Percentiles rank a stretch among this genome's conserved stretches.
phyloP scores from a whole-genome alignment of 2,113 vertebrate genomes.

The Athene noctua region DNA sequence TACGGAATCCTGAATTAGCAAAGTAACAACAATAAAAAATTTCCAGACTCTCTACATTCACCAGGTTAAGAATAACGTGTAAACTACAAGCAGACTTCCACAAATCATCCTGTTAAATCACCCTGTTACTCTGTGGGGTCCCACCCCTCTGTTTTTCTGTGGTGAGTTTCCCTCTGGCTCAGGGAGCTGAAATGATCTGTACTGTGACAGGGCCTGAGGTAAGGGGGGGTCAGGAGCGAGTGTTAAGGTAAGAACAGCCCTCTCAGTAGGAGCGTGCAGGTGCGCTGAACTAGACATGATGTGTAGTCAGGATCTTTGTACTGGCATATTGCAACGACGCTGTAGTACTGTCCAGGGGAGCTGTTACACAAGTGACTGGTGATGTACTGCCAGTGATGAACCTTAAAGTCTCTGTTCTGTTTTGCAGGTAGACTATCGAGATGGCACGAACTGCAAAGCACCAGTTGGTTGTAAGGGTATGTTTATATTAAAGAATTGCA shows the following conservation, averaged over 20 bases:
- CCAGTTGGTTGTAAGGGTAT: too few species aligned
- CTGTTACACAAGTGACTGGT: background rate
- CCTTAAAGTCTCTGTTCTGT: background rate
- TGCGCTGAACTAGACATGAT: background rate
- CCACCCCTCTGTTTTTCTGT: background rate
- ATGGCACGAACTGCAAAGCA: too few species aligned
- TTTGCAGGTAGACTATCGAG: conserved; percentile 55
- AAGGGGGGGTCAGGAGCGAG: background rate
- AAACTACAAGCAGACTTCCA: background rate
- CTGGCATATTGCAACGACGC: accelerated
- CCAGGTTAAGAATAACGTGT: background rate
- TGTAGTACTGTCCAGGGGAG: background rate
- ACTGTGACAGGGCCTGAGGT: background rate
- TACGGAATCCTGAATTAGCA: background rate
- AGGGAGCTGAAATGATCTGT: background rate
- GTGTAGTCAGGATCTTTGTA: background rate
- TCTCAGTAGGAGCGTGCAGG: background rate
- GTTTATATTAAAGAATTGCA: too few species aligned
- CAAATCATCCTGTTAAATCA: background rate
- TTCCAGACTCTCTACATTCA: background rate
- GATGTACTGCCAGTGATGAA: background rate
- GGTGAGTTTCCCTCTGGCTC: background rate
- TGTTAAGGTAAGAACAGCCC: background rate
- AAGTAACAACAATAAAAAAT: background rate
- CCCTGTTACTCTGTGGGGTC: background rate